Base-by-base conservation (phyloP, 2,113 vertebrate genomes). In the Rostratula benghalensis region DNA sequence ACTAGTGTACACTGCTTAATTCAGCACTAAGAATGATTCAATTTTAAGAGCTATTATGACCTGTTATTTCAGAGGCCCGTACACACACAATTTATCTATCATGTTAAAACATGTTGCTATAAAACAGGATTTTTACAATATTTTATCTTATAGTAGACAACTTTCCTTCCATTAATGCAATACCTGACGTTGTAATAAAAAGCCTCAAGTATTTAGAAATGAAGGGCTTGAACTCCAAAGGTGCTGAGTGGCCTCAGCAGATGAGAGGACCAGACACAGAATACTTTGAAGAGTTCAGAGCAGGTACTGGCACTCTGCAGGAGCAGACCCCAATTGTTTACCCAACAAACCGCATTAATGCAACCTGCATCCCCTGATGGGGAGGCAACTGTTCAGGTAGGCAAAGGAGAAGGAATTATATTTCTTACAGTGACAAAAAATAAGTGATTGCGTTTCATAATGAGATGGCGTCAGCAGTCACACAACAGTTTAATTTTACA, bases 51-150 rank as follows among this genome's bases (percentile, higher is more conserved):
- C 63, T 95, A 74, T 75, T 83, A 93, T 28, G 64, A 89, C 73
- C 51, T 95, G 89, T 70, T 81, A 89, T 97, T 94, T 95, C 65
- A 95, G 93, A 90, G 94, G 95, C 94, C 94, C 80, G 6, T 92
- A 93, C 71, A 65, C 39, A 83, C 84, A 56, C 67, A 95, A 89
- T 87, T 39, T 39, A 85, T 87, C 35, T 83, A 35, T 93, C 89
- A 74, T 24, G 87, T 68, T 91, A 89, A 84, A 93, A 94, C 78
- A 80, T 37, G 77, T 78, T 94, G 95, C 59, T 83, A 39, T 88
- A 88, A 91, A 96, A 65, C 39, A 43, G 24, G 37, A 48, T 71
- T 90, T 95, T 95, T 83, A 61, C 50, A 82, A 43, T 30, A 63
- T 71, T 95, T 90, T 83, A 28, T 82, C n/a, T 95, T 88, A 69